A percentile compares a stretch with the other conserved stretches of the same genome.
These are phyloP conservation scores for Chelidonichthys spinosus DNA, from an alignment of 2,797 vertebrate genomes.

Conservation along the genomic window DNA sequence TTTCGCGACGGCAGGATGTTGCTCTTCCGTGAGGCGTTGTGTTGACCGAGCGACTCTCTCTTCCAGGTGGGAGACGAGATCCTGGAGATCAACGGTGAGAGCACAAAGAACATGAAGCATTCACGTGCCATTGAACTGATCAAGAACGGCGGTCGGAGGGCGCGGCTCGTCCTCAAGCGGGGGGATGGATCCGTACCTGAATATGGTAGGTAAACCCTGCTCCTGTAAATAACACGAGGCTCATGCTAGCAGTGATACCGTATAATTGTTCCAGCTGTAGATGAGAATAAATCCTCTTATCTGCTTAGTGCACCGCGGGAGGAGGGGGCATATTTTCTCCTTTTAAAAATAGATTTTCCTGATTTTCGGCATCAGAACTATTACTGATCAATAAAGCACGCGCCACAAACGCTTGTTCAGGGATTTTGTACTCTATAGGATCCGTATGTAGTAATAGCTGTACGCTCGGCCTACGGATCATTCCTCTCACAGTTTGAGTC, in stretches of 20 bases:
- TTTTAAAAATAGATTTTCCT: not conserved
- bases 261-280: not conserved
- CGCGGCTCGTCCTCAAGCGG: conserved; percentile 95
- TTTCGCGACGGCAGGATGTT: not conserved
- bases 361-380: conserved; percentile 6
- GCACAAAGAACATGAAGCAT: conserved; percentile 99
- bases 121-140: conserved; percentile 99
- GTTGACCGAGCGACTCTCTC: not conserved
- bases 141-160: conserved; percentile 96
- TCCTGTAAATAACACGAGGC: conserved; percentile 15
- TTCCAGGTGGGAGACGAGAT: conserved; percentile 97
- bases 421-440: conserved; percentile 21
- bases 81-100: conserved; percentile 98
- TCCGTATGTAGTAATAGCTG: conserved; percentile 21
- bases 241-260: conserved; percentile 11
- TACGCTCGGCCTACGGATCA: conserved; percentile 38
- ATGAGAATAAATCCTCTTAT: conserved; percentile 25
- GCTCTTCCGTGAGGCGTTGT: not conserved
- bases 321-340: not conserved
- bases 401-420: conserved; percentile 10
- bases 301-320: conserved; percentile 10
- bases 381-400: conserved; percentile 30
- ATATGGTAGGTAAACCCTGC: conserved; percentile 93
- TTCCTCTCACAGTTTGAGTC: conserved; percentile 36
- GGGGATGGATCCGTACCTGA: conserved; percentile 99